Base-by-base conservation (phyloP, 1,140 invertebrate species). In the Micrasema minimum region DNA sequence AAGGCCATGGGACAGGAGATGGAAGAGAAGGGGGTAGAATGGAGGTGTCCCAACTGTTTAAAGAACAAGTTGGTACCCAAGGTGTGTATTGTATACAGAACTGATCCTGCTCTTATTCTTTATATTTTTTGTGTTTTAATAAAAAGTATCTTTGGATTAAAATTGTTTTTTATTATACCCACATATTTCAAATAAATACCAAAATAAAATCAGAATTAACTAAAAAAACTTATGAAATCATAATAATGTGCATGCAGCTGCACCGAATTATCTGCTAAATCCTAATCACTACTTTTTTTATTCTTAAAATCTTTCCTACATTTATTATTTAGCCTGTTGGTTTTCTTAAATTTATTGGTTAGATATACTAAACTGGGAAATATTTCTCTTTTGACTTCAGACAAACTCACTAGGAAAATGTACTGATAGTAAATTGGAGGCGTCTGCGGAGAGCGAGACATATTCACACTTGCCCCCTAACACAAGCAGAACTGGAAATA, bases 1-100 rank as follows among this genome's bases (percentile, higher is more conserved):
- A 95, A 96, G 85, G 89, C 90, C 1, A 93, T 95, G 90, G 91
- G 93, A 12, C 89, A 92, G 77, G 90, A 94, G 81, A 96, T 97
- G 93, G 96, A 98, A 80, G 87, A 91, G 50, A 88, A 93, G 72
- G 92, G 94, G 2, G 88, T 92, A 69, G 94, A 97, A 77, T 98
- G 96, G 94, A 89, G 91, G 66, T 98, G 96, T 83, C 92, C 95
- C 0, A 91, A 91, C 76, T 98, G 96, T 80, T 76, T 85, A 22
- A 92, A 90, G 76, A 90, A 90, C 79, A 85, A 88, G 78, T 80
- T 82, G 65, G 22, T 57, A 11, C 16, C 46, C 9, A 67, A 67
- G 65, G 65, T 67, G 50, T 67, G 65, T 67, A 67, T 53, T 53
- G 35, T 66, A 66, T 50, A 46, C 45, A 45, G 18, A 50, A 43